Conservation (phyloP, 2,113 vertebrate genomes). For the Phaethon lepturus region DNA sequence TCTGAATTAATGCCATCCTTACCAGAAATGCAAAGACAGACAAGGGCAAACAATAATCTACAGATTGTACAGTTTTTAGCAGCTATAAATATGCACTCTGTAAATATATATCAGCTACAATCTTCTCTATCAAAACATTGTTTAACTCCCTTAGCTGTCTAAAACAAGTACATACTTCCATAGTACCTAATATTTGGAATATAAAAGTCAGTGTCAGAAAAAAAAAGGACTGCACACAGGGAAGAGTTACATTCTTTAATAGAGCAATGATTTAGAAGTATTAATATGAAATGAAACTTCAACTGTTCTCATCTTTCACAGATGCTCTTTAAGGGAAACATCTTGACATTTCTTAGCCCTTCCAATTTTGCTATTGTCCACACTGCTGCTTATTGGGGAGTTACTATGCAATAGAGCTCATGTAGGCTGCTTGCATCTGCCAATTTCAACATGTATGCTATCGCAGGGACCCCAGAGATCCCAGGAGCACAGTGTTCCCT, state of each 20-base stretch:
- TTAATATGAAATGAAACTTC: neutral
- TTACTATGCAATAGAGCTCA: neutral
- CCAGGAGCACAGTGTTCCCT: neutral
- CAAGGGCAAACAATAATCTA: neutral
- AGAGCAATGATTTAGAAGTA: neutral
- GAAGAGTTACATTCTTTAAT: neutral
- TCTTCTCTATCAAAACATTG: neutral
- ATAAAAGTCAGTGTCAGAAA: neutral
- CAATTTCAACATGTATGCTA: rapidly evolving
- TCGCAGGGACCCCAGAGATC: neutral
- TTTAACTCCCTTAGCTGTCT: neutral
- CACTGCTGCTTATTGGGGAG: neutral
- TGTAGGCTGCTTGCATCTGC: neutral
- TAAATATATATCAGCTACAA: neutral
- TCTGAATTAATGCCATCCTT: neutral
- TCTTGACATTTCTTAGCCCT: neutral
- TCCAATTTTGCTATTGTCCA: neutral
- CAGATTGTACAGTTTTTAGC: neutral
- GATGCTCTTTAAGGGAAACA: neutral
- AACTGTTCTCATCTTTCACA: neutral
- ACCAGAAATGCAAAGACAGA: neutral
- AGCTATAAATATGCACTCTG: neutral
- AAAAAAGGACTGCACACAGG: neutral
- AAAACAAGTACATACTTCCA: neutral
- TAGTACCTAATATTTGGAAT: neutral